These are phyloP conservation scores for Crotalus viridis DNA, from an alignment of 2,113 vertebrate genomes.

Conservation along the genomic window DNA sequence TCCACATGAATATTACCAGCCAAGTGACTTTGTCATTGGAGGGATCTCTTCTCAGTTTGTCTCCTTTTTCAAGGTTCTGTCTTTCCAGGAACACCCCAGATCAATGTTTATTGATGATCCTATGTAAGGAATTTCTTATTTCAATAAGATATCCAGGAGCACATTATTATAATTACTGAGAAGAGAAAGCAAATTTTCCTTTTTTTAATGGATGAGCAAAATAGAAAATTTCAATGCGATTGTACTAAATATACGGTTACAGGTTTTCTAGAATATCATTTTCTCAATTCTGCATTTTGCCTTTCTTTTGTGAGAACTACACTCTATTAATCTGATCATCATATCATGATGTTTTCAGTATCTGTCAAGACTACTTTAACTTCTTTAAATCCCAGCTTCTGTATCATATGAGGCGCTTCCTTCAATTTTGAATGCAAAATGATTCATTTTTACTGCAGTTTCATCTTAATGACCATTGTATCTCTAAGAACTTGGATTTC, in stretches of 20 bases:
- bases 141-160: background rate
- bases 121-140: background rate
- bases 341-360: background rate
- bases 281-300: background rate
- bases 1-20: background rate
- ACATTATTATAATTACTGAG: background rate
- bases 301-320: background rate
- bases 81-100: background rate
- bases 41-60: conserved; percentile 6
- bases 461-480: background rate
- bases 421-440: background rate
- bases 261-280: background rate
- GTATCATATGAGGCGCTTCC: background rate
- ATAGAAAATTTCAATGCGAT: background rate
- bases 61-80: background rate
- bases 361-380: background rate
- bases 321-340: too few species aligned
- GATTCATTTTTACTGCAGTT: background rate
- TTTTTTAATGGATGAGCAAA: background rate
- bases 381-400: background rate
- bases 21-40: background rate
- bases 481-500: background rate
- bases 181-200: background rate
- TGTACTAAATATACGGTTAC: background rate
- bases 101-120: background rate